Evolutionary conservation across 1,140 invertebrate species (phyloP).

Genomic region (Pseudomyrmex sp.): DNA sequence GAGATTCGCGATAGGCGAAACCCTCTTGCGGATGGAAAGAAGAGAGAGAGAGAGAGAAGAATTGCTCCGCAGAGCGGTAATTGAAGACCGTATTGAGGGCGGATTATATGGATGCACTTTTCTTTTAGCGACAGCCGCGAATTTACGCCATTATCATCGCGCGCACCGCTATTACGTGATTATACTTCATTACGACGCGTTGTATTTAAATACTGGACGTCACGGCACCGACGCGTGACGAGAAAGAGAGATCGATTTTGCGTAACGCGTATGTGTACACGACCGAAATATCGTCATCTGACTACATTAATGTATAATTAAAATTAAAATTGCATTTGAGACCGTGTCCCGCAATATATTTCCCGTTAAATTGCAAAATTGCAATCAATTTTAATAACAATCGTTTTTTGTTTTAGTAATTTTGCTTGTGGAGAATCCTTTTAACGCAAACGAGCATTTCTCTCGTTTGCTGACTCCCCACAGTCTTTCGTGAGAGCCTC

Average conservation of each 20-base stretch:
- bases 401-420: neutral
- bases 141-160: slow-evolving; percentile 30
- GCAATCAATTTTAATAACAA: neutral
- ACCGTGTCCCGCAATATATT: too few relatives aligned
- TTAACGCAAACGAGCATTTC: neutral
- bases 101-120: slow-evolving; percentile 42
- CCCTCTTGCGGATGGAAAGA: neutral
- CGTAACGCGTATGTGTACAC: neutral
- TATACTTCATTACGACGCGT: slow-evolving; percentile 27
- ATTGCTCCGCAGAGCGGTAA: slow-evolving; percentile 15
- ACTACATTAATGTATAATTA: neutral
- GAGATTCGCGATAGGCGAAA: slow-evolving; percentile 24
- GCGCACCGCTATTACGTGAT: slow-evolving; percentile 25
- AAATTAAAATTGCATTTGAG: neutral
- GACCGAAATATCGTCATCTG: too few relatives aligned
- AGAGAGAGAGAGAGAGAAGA: slow-evolving; percentile 33
- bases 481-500: neutral
- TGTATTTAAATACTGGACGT: slow-evolving; percentile 32
- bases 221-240: slow-evolving; percentile 5
- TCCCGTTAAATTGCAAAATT: too few relatives aligned
- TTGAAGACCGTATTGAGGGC: slow-evolving; percentile 47
- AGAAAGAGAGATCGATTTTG: slow-evolving; percentile 27
- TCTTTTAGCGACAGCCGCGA: slow-evolving; percentile 25
- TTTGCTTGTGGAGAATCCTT: too few relatives aligned
- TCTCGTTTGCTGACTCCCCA: neutral